Conservation (phyloP, 2,888 invertebrate species). For the Eupsilia transversa region DNA sequence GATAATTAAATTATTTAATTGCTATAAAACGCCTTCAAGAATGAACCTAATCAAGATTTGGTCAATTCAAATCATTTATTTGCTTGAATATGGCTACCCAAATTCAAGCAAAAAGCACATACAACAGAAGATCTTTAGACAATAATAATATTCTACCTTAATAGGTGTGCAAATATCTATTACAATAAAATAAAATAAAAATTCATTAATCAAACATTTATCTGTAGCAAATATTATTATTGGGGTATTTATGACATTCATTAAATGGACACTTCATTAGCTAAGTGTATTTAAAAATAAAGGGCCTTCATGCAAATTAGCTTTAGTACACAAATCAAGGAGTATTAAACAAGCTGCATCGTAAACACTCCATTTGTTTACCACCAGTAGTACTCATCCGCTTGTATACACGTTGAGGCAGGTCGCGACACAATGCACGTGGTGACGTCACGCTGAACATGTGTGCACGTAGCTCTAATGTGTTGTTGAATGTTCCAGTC, state of each 20-base stretch:
- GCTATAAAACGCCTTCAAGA: background rate
- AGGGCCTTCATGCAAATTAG: conserved; percentile 1
- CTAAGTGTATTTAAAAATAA: background rate
- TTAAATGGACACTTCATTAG: background rate
- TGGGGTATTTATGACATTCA: no score
- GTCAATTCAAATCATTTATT: no score
- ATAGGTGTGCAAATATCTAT: no score
- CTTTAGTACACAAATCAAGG: background rate
- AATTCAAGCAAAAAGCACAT: no score
- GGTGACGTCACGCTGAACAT: conserved; percentile 1
- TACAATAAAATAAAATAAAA: no score
- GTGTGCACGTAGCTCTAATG: background rate
- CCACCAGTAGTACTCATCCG: background rate
- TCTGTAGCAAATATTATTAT: no score
- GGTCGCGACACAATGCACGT: background rate
- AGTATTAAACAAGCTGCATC: background rate
- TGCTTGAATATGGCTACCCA: no score
- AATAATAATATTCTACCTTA: no score
- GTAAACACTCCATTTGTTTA: background rate
- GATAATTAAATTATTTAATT: conserved; percentile 11
- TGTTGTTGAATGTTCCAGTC: background rate
- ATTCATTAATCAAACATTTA: no score
- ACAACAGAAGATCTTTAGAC: no score
- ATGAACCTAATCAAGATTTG: background rate
- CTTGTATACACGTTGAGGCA: background rate